Evolutionary conservation across 2,888 invertebrate genomes (phyloP).

Genomic region (Cotesia congregata): DNA sequence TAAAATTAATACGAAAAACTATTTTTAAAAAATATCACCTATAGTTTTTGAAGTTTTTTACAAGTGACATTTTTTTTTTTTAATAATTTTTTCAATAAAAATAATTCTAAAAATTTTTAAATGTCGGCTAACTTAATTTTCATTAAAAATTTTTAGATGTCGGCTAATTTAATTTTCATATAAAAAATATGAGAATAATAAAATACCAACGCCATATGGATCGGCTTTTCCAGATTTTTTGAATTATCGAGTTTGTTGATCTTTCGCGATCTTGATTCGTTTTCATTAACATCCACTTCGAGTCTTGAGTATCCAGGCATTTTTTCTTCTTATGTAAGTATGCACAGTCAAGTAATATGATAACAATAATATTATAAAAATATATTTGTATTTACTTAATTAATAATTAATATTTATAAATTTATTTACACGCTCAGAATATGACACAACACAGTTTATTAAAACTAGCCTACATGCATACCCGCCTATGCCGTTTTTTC

Average conservation of each 20-base stretch:
- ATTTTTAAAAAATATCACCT: no score
- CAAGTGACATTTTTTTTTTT: no score
- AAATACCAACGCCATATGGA: constrained; percentile 45
- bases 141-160: no score
- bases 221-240: constrained; percentile 30
- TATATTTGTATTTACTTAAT: background rate
- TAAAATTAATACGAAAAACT: no score
- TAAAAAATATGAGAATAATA: constrained; percentile 4
- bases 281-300: constrained; percentile 41
- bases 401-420: background rate
- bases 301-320: constrained; percentile 47
- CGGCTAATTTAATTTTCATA: no score
- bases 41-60: no score
- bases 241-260: constrained; percentile 33
- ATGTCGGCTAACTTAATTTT: no score
- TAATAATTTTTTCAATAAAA: no score
- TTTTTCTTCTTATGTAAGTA: background rate
- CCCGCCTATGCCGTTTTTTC: background rate
- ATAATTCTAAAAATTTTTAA: no score
- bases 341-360: background rate
- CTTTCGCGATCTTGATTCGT: constrained; percentile 35
- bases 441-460: background rate
- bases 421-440: background rate
- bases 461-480: background rate
- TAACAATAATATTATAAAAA: no score